Evolutionary conservation across 2,113 vertebrate genomes (phyloP), one percentile per base, ranked within the genome.

Genomic region (Silurus glanis): DNA sequence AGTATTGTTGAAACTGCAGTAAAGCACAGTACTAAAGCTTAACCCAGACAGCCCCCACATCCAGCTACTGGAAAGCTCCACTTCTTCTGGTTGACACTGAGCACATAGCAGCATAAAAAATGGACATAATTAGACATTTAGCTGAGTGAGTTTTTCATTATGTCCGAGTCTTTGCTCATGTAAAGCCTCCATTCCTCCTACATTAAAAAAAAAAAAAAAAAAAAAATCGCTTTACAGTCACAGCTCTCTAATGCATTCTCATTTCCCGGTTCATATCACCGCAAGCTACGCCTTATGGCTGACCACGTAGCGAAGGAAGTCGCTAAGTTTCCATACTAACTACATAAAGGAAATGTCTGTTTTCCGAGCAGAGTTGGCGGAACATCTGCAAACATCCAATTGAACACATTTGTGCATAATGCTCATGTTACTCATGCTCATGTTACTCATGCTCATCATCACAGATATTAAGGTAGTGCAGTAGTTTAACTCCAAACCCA

Each of bases 61-160:
- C 45, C 83, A 86, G 85, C 90, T 76, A 80, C 79, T 86, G 83
- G 74, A 85, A 86, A 71, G 64, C 71, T 23, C 49, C 83, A 28
- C 58, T 71, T 85, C 84, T 75, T 82, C 64, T 66, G 37, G 23
- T 78, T 67, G 67, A 75, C 88, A 58, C 62, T 23, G 55, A 85
- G 81, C 84, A 82, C 64, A 82, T 62, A 47, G 84, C 83, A 47
- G 86, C 84, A 84, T 67, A 85, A 88, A 90, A 86, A 83, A 62
- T 84, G 85, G 86, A 84, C 85, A 87, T 89, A 89, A 91, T 91
- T 90, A 90, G 75, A 87, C 87, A 87, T 91, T 90, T 87, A 91
- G 87, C 81, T 86, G 71, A 62, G 83, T 83, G 84, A 88, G 86
- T 90, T 88, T 86, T 91, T 91, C 89, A 92, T 92, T 90, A 90